Conservation (phyloP, 2,113 vertebrate species). For the Charadrius vociferus region DNA sequence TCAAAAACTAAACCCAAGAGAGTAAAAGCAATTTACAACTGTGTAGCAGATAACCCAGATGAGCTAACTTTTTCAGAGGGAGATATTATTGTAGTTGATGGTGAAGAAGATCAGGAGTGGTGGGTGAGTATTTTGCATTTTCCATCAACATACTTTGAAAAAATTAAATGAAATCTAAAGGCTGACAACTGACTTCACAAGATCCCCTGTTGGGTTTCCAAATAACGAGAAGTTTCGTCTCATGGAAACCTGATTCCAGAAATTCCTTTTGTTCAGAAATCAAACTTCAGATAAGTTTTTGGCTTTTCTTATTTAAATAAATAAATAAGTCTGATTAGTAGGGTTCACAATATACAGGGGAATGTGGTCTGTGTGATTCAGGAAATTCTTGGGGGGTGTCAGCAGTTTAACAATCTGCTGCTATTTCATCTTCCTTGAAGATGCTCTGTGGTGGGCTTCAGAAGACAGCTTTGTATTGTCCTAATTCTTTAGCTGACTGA, state of each 20-base stretch:
- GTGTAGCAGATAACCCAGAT: conserved; percentile 89
- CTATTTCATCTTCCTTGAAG: neutral
- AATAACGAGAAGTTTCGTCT: neutral
- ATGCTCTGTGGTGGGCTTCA: neutral
- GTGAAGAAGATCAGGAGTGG: conserved; percentile 96
- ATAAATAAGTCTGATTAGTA: neutral
- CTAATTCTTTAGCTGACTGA: neutral
- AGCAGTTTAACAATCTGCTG: neutral
- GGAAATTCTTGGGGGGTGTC: neutral
- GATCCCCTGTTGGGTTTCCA: neutral
- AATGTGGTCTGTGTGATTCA: neutral
- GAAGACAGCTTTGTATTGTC: neutral
- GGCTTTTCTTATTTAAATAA: neutral
- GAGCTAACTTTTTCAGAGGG: conserved; percentile 93
- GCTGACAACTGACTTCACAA: neutral
- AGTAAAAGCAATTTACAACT: conserved; percentile 94
- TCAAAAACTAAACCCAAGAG: conserved; percentile 85
- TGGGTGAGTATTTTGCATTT: conserved; percentile 86
- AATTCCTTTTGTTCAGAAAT: neutral
- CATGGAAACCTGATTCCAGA: neutral
- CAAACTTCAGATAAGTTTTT: neutral
- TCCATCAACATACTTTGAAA: neutral
- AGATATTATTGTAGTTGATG: conserved; percentile 92
- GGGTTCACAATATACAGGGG: neutral
- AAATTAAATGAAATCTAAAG: neutral